Conservation (phyloP, 2,888 invertebrate species). For the Torymus tubicola region DNA sequence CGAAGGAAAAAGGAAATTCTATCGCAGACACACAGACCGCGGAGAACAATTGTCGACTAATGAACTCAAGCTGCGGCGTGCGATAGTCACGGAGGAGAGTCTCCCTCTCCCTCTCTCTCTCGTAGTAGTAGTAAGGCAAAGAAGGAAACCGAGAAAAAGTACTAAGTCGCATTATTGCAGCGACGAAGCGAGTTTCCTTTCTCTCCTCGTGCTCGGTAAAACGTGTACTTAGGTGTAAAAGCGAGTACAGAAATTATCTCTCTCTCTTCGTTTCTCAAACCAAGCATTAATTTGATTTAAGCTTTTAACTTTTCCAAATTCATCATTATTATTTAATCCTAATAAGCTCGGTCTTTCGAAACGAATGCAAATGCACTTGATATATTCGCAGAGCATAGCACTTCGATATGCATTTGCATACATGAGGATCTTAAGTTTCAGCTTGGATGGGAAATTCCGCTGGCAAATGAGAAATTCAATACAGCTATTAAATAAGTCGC, state of each 20-base stretch:
- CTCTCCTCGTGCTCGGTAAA: conserved; percentile 25
- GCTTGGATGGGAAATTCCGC: too few species aligned
- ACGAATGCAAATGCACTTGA: too few species aligned
- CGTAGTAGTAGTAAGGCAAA: not conserved
- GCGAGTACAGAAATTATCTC: conserved; percentile 9
- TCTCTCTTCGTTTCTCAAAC: conserved; percentile 11
- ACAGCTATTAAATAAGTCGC: not conserved
- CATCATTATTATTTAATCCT: too few species aligned
- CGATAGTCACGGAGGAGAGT: conserved; percentile 26
- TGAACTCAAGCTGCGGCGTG: conserved; percentile 64
- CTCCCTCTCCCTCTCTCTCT: not conserved
- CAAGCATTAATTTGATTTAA: conserved; percentile 8
- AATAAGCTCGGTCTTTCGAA: too few species aligned
- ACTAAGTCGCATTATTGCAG: conserved; percentile 29
- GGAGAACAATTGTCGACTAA: conserved; percentile 70
- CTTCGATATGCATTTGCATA: too few species aligned
- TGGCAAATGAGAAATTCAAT: conserved; percentile 5
- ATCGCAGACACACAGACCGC: conserved; percentile 61
- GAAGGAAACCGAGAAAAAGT: conserved; percentile 17
- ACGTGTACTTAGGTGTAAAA: conserved; percentile 3
- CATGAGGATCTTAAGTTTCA: too few species aligned
- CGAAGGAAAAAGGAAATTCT: conserved; percentile 35
- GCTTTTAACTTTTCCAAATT: too few species aligned
- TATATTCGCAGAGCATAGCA: too few species aligned
- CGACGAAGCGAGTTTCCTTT: too few species aligned